Evolutionary conservation across 2,113 vertebrate species (phyloP).

Genomic region (Mus spicilegus): DNA sequence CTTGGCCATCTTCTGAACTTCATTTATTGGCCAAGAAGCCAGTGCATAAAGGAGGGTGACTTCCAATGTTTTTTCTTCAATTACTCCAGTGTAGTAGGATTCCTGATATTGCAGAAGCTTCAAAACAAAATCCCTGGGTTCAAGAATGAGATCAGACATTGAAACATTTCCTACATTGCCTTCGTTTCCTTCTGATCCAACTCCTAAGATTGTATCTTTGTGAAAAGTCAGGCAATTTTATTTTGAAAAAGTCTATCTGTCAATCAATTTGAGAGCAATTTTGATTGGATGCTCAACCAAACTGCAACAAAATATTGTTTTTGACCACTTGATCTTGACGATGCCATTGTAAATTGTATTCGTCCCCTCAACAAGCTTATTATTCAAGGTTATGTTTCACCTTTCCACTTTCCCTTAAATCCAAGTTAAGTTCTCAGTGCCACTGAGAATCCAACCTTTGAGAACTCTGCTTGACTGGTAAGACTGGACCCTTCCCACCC

Average conservation of each 20-base stretch:
- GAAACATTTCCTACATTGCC: background rate
- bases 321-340: background rate
- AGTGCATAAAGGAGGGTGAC: background rate
- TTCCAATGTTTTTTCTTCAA: background rate
- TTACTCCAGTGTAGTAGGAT: background rate
- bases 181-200: background rate
- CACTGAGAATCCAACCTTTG: background rate
- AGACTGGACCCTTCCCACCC: background rate
- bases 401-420: background rate
- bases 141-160: background rate
- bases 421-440: background rate
- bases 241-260: conserved; percentile 11
- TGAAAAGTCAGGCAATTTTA: background rate
- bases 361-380: background rate
- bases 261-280: background rate
- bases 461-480: background rate
- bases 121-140: background rate
- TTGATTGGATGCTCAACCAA: background rate
- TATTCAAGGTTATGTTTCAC: background rate
- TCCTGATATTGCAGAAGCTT: background rate
- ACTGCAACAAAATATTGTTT: background rate
- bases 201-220: background rate
- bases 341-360: background rate
- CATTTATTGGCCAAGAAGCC: background rate
- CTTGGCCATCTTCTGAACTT: background rate